Evolutionary conservation across 2,888 invertebrate species (phyloP).

Genomic region (Noctua fimbriata): DNA sequence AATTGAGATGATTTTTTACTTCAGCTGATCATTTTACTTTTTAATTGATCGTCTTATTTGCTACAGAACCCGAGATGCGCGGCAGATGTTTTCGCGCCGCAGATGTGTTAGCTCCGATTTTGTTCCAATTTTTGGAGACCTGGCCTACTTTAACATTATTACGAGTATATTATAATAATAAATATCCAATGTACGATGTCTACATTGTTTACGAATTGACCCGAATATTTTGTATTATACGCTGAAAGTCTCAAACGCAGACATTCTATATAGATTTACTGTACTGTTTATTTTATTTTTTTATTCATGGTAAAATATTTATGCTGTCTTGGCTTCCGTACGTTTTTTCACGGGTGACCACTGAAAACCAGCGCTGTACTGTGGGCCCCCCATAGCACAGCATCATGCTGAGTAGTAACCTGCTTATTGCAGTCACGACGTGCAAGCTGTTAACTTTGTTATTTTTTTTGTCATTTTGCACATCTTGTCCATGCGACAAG

Average conservation of each 20-base stretch:
- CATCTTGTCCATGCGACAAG: too few species aligned
- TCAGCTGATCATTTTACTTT: conserved; percentile 35
- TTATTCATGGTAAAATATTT: too few species aligned
- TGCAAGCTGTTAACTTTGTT: too few species aligned
- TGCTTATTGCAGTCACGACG: too few species aligned
- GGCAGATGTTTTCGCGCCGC: conserved; percentile 42
- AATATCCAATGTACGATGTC: conserved; percentile 18
- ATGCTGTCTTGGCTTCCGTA: too few species aligned
- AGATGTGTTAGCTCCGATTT: conserved; percentile 31
- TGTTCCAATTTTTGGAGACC: conserved; percentile 24
- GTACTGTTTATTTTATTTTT: too few species aligned
- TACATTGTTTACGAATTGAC: conserved; percentile 44
- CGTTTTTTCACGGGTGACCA: too few species aligned
- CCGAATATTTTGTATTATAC: conserved; percentile 36
- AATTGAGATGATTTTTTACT: conserved; percentile 54
- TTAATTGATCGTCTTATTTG: conserved; percentile 30
- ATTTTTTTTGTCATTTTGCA: too few species aligned
- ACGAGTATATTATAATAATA: conserved; percentile 22
- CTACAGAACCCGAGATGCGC: not conserved
- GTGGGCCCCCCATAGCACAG: too few species aligned
- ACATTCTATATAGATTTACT: conserved; percentile 15
- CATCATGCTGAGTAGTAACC: too few species aligned
- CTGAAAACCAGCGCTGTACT: too few species aligned
- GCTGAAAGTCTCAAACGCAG: conserved; percentile 9
- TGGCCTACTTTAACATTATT: conserved; percentile 27